These are phyloP conservation scores for Orius laevigatus DNA, from an alignment of 1,140 invertebrate genomes.

Conservation along the genomic window DNA sequence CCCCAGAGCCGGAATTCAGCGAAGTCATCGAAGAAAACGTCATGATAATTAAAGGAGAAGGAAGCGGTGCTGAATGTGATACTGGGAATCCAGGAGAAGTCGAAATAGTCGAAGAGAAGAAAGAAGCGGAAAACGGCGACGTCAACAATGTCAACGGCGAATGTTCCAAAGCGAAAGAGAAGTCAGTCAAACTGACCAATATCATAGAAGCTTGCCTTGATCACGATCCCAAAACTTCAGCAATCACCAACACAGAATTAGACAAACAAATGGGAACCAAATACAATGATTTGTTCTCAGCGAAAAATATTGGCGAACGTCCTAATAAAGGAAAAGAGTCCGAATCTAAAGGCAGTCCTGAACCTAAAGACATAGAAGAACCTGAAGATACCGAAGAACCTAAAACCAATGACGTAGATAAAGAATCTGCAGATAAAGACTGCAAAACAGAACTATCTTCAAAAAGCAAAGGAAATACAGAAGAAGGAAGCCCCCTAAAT, in stretches of 20 bases:
- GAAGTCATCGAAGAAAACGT: conserved; percentile 56
- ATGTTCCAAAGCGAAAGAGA: not conserved
- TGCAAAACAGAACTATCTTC: not conserved
- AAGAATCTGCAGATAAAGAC: not conserved
- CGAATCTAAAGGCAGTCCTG: conserved; percentile 9
- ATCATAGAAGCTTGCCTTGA: conserved; percentile 11
- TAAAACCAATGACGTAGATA: not conserved
- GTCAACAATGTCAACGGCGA: conserved; percentile 3
- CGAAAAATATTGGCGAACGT: conserved; percentile 3
- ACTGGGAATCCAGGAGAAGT: conserved; percentile 37
- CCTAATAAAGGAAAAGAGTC: not conserved
- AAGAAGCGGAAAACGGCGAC: conserved; percentile 5
- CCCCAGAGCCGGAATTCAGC: conserved; percentile 31
- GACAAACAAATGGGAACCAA: not conserved
- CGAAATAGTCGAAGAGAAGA: conserved; percentile 5
- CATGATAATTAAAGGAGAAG: conserved; percentile 52
- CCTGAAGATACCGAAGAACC: conserved; percentile 1
- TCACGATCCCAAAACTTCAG: conserved; percentile 1
- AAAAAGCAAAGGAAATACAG: not conserved
- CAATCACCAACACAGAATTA: not conserved
- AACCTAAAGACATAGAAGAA: conserved; percentile 7
- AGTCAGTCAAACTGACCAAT: conserved; percentile 7
- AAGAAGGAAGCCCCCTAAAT: not conserved
- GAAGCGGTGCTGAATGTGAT: conserved; percentile 49
- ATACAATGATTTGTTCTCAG: conserved; percentile 9